Conservation (phyloP, 1,140 invertebrate genomes). For the Acromyrmex charruanus region DNA sequence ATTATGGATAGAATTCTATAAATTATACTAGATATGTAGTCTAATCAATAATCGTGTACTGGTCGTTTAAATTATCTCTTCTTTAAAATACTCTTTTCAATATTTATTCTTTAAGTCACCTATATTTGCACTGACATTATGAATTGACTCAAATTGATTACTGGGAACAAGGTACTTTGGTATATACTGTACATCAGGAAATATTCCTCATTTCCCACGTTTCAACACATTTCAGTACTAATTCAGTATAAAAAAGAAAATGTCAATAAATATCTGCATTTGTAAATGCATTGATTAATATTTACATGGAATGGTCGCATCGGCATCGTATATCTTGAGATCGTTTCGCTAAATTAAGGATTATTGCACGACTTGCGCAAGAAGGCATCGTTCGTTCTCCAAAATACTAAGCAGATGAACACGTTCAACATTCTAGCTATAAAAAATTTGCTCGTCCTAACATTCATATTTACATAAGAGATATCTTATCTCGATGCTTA, state of each 20-base stretch:
- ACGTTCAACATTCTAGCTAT: slow-evolving; percentile 38
- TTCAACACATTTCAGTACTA: neutral
- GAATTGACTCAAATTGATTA: slow-evolving; percentile 52
- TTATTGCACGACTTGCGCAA: neutral
- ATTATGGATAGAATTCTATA: slow-evolving; percentile 23
- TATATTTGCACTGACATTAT: slow-evolving; percentile 39
- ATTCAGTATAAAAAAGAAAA: slow-evolving; percentile 30
- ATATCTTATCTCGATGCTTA: slow-evolving; percentile 49
- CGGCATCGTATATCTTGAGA: neutral
- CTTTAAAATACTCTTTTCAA: slow-evolving; percentile 62
- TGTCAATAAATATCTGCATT: slow-evolving; percentile 26
- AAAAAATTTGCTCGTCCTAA: neutral
- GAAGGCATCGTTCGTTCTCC: slow-evolving; percentile 2
- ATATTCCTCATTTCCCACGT: neutral
- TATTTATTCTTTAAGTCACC: slow-evolving; percentile 30
- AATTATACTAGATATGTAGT: slow-evolving; percentile 14
- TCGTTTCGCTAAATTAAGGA: slow-evolving; percentile 30
- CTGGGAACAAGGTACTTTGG: neutral
- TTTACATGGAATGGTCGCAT: slow-evolving; percentile 70
- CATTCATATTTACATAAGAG: slow-evolving; percentile 56
- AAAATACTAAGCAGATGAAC: slow-evolving; percentile 38
- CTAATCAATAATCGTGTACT: slow-evolving; percentile 19
- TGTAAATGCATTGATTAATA: slow-evolving; percentile 66
- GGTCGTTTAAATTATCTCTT: slow-evolving; percentile 15
- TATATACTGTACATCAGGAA: neutral